A percentile compares a stretch with the other conserved stretches of the same genome.
phyloP scores from a whole-genome alignment of 2,797 vertebrate species.

The Garrulus glandarius region DNA sequence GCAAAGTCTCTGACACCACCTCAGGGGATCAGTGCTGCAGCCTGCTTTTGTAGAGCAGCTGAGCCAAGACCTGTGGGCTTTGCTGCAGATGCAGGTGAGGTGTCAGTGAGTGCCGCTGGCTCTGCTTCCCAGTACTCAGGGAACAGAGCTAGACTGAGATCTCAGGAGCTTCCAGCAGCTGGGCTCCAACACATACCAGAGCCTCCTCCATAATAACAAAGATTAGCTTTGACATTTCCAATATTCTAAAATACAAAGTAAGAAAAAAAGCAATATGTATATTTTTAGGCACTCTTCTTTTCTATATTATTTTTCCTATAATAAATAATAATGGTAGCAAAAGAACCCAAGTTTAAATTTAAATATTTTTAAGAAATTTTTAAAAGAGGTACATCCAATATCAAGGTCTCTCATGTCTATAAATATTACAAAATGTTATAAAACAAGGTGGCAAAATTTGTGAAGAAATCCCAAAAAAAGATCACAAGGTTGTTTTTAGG shows the following conservation, averaged over 20 bases:
- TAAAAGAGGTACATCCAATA: not conserved
- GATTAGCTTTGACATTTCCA: constrained; percentile 20
- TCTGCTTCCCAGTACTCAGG: not conserved
- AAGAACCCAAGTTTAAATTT: not conserved
- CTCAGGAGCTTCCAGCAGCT: not conserved
- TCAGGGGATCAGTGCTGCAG: not conserved
- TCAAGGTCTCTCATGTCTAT: not conserved
- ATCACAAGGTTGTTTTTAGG: not conserved
- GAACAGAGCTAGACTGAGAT: not conserved
- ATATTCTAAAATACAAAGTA: not conserved
- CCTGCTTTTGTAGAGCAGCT: not conserved
- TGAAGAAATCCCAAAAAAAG: not conserved
- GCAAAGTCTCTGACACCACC: not conserved
- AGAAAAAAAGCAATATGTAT: not conserved
- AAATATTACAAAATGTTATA: not conserved
- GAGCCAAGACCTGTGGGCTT: not conserved
- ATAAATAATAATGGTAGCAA: not conserved
- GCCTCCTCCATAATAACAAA: not conserved
- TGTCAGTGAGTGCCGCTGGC: not conserved
- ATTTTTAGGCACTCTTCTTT: constrained; percentile 5
- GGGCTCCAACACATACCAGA: not conserved
- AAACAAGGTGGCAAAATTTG: not conserved
- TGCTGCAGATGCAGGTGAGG: not conserved
- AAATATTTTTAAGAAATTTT: not conserved
- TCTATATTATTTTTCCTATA: not conserved